Conservation (phyloP, 2,888 invertebrate species). For the Netelia fuscicornis region DNA sequence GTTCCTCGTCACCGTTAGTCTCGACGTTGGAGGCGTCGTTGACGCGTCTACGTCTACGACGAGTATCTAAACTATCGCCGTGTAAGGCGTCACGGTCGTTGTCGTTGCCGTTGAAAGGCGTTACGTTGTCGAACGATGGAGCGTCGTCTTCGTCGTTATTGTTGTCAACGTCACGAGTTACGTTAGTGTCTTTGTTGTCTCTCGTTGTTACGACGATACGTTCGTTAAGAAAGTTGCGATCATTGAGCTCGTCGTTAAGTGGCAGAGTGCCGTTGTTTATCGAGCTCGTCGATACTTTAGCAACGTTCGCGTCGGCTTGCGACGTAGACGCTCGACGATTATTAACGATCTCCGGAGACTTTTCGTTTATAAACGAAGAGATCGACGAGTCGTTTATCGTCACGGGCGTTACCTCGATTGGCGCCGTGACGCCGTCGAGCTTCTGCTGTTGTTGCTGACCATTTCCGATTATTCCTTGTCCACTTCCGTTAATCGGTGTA, state of each 20-base stretch:
- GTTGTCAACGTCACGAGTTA: constrained; percentile 85
- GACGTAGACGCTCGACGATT: not conserved
- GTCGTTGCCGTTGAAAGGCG: constrained; percentile 82
- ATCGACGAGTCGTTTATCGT: constrained; percentile 61
- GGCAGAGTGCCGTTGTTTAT: not conserved
- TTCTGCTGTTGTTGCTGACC: constrained; percentile 75
- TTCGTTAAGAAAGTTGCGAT: constrained; percentile 16
- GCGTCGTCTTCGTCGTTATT: constrained; percentile 83
- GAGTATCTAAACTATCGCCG: constrained; percentile 15
- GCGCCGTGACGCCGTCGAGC: constrained; percentile 72
- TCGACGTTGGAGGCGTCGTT: constrained; percentile 51
- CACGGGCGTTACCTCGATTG: constrained; percentile 78
- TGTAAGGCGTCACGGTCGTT: constrained; percentile 62
- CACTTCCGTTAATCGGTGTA: constrained; percentile 64
- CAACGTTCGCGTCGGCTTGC: not conserved
- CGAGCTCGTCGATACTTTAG: not conserved
- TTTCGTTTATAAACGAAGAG: not conserved
- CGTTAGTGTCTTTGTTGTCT: constrained; percentile 86
- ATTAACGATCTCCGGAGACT: not conserved
- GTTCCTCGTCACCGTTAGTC: constrained; percentile 41
- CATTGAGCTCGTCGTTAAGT: constrained; percentile 10
- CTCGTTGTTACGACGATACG: constrained; percentile 78
- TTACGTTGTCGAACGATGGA: constrained; percentile 84
- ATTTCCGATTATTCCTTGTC: constrained; percentile 66
- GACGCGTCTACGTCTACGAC: constrained; percentile 64